These are phyloP conservation scores for Anarrhichthys ocellatus DNA, from an alignment of 2,113 vertebrate genomes.

Conservation along the genomic window DNA sequence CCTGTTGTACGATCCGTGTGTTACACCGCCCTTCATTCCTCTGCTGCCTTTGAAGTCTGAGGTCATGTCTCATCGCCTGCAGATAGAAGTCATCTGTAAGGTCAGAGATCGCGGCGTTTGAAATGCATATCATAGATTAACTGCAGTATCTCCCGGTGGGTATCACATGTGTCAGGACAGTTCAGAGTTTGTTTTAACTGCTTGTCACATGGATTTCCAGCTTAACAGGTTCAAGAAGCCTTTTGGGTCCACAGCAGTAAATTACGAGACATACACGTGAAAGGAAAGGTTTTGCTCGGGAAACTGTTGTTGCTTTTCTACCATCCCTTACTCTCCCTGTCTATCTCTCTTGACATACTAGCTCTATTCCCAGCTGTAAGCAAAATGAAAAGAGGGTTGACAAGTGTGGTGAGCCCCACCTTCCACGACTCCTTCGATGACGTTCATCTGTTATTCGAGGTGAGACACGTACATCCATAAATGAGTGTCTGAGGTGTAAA, in stretches of 20 bases:
- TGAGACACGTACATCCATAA: slow-evolving; percentile 45
- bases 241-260: background rate
- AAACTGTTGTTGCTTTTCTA: background rate
- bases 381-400: slow-evolving; percentile 80
- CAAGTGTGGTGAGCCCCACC: slow-evolving; percentile 67
- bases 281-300: background rate
- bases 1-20: slow-evolving; percentile 35
- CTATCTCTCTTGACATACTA: slow-evolving; percentile 61
- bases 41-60: slow-evolving; percentile 60
- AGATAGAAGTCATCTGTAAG: slow-evolving; percentile 50
- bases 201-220: slow-evolving; percentile 14
- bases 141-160: background rate
- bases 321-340: background rate
- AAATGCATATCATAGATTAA: slow-evolving; percentile 23
- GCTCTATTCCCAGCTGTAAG: slow-evolving; percentile 87
- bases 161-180: slow-evolving; percentile 26
- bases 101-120: slow-evolving; percentile 48
- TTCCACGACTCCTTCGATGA: slow-evolving; percentile 87
- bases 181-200: background rate
- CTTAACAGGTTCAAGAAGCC: slow-evolving; percentile 13
- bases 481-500: background rate
- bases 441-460: slow-evolving; percentile 90
- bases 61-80: slow-evolving; percentile 21
- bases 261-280: background rate
- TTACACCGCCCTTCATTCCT: slow-evolving; percentile 52